phyloP scores from a whole-genome alignment of 2,113 vertebrate species.

The Pandion haliaetus region DNA sequence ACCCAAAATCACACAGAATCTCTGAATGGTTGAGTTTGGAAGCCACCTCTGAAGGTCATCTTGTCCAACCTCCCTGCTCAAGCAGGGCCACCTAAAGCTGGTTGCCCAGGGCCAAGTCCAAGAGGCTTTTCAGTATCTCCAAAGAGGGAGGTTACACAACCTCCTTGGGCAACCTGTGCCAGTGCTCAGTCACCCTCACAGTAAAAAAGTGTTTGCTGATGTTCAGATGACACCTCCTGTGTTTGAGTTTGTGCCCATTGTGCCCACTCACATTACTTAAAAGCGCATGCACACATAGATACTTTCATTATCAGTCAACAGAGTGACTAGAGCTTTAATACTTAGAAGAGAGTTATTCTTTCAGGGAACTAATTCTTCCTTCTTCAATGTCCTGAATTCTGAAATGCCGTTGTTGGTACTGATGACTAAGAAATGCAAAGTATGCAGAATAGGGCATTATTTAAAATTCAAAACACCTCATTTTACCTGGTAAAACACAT shows the following conservation, averaged over 20 bases:
- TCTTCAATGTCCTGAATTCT: not conserved
- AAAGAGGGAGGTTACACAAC: not conserved
- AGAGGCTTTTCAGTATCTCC: not conserved
- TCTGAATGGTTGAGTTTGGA: not conserved
- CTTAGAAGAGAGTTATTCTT: not conserved
- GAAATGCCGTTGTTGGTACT: not conserved
- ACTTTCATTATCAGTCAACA: not conserved
- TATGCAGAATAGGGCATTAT: not conserved
- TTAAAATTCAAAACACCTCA: not conserved
- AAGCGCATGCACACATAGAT: not conserved
- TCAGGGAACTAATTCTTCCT: not conserved
- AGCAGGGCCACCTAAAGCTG: not conserved
- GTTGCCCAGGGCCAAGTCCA: not conserved
- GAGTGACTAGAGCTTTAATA: not conserved
- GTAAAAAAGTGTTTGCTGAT: not conserved
- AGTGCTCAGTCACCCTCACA: not conserved
- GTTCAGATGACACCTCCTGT: not conserved
- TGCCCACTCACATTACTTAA: not conserved
- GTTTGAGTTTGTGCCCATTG: not conserved
- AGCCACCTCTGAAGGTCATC: not conserved
- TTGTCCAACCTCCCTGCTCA: not conserved
- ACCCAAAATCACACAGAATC: not conserved
- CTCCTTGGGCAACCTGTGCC: not conserved
- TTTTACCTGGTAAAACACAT: not conserved
- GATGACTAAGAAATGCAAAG: not conserved